phyloP scores from a whole-genome alignment of 2,113 vertebrate genomes.

The Pachycephala philippinensis region DNA sequence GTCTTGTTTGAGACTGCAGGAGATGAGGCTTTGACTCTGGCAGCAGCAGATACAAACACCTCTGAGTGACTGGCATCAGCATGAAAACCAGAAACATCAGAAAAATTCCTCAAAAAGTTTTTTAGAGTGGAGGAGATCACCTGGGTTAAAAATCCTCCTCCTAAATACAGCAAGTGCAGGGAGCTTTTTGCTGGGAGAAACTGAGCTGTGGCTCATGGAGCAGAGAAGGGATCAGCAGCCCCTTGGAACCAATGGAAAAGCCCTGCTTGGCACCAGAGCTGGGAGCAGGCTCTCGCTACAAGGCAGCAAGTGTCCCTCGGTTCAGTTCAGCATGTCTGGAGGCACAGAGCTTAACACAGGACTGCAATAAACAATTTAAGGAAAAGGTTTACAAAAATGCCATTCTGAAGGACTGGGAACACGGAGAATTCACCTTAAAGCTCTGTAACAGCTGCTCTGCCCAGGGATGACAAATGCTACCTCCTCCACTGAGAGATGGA shows the following conservation, averaged over 20 bases:
- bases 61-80: not conserved
- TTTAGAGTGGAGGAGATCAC: not conserved
- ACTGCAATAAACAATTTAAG: not conserved
- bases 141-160: not conserved
- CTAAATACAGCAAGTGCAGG: not conserved
- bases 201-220: not conserved
- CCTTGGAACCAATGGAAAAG: not conserved
- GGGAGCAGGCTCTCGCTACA: not conserved
- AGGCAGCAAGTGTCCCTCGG: rapidly evolving
- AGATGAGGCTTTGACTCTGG: not conserved
- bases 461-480: not conserved
- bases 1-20: not conserved
- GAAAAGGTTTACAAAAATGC: not conserved
- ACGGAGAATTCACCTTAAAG: not conserved
- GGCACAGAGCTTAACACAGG: not conserved
- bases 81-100: not conserved
- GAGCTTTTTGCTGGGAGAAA: not conserved
- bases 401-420: not conserved
- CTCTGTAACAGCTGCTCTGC: not conserved
- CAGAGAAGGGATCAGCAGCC: not conserved
- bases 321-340: not conserved
- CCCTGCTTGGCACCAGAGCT: not conserved
- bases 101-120: not conserved
- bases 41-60: not conserved
- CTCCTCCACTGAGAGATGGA: not conserved